A percentile compares a stretch with the other conserved stretches of the same genome.
Conservation (phyloP, 2,888 invertebrate species). For the Notodonta dromedarius region DNA sequence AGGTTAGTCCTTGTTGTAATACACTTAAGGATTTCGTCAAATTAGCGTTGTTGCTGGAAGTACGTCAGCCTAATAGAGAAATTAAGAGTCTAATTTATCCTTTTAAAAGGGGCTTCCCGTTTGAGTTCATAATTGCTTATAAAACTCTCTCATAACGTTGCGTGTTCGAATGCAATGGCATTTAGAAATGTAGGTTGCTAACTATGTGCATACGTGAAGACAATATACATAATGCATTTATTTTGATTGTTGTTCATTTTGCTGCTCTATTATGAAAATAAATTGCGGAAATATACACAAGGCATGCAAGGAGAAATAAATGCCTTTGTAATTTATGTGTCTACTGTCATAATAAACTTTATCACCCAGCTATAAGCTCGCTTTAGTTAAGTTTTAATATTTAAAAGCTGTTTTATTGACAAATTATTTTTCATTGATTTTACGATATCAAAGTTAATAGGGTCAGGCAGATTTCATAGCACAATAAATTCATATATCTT, state of each 20-base stretch:
- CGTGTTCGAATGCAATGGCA: constrained; percentile 43
- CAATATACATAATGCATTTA: constrained; percentile 18
- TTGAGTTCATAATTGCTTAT: constrained; percentile 17
- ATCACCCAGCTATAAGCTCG: neutral
- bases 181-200: constrained; percentile 41
- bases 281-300: constrained; percentile 11
- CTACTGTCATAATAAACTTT: neutral
- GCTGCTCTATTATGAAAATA: constrained; percentile 11
- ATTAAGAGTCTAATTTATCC: constrained; percentile 36
- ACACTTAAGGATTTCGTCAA: constrained; percentile 30
- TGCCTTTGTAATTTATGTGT: constrained; percentile 1
- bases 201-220: constrained; percentile 29
- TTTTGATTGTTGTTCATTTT: constrained; percentile 25
- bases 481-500: constrained; percentile 1
- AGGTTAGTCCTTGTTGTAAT: constrained; percentile 60
- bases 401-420: neutral
- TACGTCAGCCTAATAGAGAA: constrained; percentile 23
- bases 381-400: neutral
- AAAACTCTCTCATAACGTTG: constrained; percentile 35
- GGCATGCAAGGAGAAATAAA: neutral
- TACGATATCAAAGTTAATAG: neutral
- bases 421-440: neutral
- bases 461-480: neutral
- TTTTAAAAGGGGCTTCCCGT: constrained; percentile 28
- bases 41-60: constrained; percentile 29